A percentile compares a stretch with the other conserved stretches of the same genome.
These are phyloP conservation scores for Volucella zonaria DNA, from an alignment of 2,888 invertebrate genomes.

Conservation along the genomic window DNA sequence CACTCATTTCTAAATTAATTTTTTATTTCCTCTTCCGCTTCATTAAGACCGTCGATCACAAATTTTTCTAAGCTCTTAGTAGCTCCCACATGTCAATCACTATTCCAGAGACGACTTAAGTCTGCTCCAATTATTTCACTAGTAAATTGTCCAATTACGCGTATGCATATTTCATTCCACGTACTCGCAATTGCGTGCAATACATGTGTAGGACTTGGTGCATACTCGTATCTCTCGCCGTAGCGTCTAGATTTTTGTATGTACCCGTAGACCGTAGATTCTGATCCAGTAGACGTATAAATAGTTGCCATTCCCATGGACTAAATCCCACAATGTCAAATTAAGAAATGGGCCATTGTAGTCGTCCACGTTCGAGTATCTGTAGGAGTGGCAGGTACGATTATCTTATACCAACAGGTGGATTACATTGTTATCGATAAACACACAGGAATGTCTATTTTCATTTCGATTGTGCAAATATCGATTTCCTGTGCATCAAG, in stretches of 20 bases:
- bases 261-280: too few relatives aligned
- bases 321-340: conserved; percentile 50
- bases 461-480: conserved; percentile 30
- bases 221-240: conserved; percentile 45
- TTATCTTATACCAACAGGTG: conserved; percentile 39
- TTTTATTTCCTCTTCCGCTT: too few relatives aligned
- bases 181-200: neutral
- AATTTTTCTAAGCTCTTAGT: too few relatives aligned
- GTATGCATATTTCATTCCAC: neutral
- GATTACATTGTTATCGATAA: conserved; percentile 45
- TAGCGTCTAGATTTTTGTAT: conserved; percentile 15
- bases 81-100: too few relatives aligned
- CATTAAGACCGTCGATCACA: too few relatives aligned
- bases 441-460: neutral
- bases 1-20: too few relatives aligned
- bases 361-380: neutral
- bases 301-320: conserved; percentile 66
- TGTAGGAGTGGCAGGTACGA: conserved; percentile 35
- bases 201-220: conserved; percentile 12
- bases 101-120: too few relatives aligned
- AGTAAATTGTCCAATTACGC: conserved; percentile 5
- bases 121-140: conserved; percentile 28
- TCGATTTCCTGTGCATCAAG: conserved; percentile 12
- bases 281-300: conserved; percentile 54
- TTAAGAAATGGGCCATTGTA: conserved; percentile 14